Evolutionary conservation across 2,888 invertebrate genomes (phyloP), one percentile per base, ranked within the genome.

Genomic region (Herminia tarsipennalis): DNA sequence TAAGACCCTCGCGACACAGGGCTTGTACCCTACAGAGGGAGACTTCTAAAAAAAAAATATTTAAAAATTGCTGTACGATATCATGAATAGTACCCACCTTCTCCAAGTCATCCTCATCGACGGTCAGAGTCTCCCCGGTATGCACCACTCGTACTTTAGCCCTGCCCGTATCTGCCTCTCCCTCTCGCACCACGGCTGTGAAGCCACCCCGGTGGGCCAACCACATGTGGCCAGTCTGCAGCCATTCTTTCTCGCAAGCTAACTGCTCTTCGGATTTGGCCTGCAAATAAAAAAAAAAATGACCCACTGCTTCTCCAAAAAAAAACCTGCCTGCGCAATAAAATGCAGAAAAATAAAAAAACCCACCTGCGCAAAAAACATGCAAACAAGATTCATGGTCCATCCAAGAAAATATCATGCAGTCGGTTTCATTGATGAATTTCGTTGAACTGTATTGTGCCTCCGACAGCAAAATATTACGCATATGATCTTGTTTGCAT

Each of bases 91-190:
- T 3, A 34, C 50, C 42, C 42, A 97, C 97, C 93, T 97, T 98
- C 85, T 99, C 99, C 62, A 99, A 93, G 76, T 99, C 98, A 85
- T 98, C 98, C 84, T 98, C 98, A 79, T 98, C 98, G 14, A 99
- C 98, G 41, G 94, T 94, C 48, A 98, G 91, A 60, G 95, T 92
- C 76, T 98, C 97, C 3, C 95, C 97, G 44, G 95, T 96, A 68
- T 95, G 94, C 68, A 97, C 93, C 46, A 98, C 92, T 38, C 95
- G 93, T 38, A 98, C 95, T 52, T 93, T 93, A 36, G 96, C 92
- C 67, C 96, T 95, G 36, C 94, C 94, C 0, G 93, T 85, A 56
- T 94, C 93, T 8, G 97, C 54, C 93, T 94, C 67, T 94, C 95
- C 89, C 95, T 67, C 98, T 95, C 80, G 96, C 93, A 83, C 73